Conservation (phyloP, 2,113 vertebrate species). For the Cebus imitator region DNA sequence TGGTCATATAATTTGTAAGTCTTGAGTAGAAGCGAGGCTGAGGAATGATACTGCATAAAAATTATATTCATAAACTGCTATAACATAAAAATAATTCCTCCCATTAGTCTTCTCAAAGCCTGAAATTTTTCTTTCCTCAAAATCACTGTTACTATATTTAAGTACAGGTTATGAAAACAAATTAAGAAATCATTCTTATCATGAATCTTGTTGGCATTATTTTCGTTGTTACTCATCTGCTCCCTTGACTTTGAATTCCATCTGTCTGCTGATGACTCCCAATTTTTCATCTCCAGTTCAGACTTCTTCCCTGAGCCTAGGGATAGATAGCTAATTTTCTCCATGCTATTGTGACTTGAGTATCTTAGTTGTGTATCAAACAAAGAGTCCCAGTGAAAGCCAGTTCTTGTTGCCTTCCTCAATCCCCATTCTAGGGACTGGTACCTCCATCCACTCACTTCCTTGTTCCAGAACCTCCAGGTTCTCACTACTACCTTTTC, state of each 20-base stretch:
- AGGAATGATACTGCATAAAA: background rate
- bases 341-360: background rate
- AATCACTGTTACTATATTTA: background rate
- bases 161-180: background rate
- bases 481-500: background rate
- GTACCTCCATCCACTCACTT: background rate
- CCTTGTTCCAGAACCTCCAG: background rate
- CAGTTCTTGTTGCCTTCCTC: background rate
- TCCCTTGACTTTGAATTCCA: background rate
- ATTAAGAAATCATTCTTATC: background rate
- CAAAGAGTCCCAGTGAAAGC: background rate
- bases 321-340: background rate
- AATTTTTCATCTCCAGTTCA: background rate
- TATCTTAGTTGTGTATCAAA: background rate
- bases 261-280: background rate
- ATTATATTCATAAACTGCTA: background rate
- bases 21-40: background rate
- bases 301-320: background rate
- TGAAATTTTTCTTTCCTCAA: background rate
- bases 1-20: background rate
- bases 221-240: background rate
- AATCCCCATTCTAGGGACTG: background rate
- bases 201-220: background rate
- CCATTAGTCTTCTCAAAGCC: background rate
- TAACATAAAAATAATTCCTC: background rate